Conservation (phyloP, 2,888 invertebrate genomes). For the Drosophila nigricruria region DNA sequence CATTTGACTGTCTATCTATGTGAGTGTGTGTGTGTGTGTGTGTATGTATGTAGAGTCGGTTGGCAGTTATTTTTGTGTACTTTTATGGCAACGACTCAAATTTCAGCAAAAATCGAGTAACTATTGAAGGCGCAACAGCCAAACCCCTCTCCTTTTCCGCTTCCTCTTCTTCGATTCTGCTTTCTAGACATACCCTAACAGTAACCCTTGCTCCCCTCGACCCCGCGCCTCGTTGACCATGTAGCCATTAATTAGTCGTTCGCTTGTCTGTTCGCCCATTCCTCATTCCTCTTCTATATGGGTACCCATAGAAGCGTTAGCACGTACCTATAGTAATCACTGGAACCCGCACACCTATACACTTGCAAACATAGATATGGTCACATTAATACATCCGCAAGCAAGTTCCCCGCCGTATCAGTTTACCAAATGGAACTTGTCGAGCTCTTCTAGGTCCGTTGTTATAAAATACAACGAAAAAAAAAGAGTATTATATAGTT, state of each 20-base stretch:
- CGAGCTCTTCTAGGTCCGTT: conserved; percentile 25
- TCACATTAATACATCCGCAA: conserved; percentile 60
- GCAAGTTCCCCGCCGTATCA: conserved; percentile 44
- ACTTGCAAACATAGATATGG: conserved; percentile 45
- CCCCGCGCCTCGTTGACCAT: conserved; percentile 31
- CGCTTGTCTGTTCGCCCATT: conserved; percentile 38
- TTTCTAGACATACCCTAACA: conserved; percentile 33
- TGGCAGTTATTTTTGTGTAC: conserved; percentile 52
- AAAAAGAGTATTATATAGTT: conserved; percentile 1
- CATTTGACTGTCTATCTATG: conserved; percentile 39
- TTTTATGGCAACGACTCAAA: conserved; percentile 62
- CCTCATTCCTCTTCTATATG: conserved; percentile 36
- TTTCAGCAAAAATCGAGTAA: conserved; percentile 57
- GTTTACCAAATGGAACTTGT: conserved; percentile 67
- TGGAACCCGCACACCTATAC: conserved; percentile 11
- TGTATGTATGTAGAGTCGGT: conserved; percentile 37
- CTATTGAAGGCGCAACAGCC: conserved; percentile 42
- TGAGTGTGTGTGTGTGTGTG: conserved; percentile 8
- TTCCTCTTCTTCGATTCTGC: conserved; percentile 17
- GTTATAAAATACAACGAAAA: conserved; percentile 12
- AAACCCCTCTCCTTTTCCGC: neutral
- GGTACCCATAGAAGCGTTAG: conserved; percentile 61
- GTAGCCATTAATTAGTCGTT: conserved; percentile 59
- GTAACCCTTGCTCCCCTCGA: conserved; percentile 23
- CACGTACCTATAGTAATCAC: conserved; percentile 40